Percentiles rank a stretch among this genome's conserved stretches.
These are phyloP conservation scores for Adelges cooleyi DNA, from an alignment of 1,140 invertebrate genomes.

Conservation along the genomic window DNA sequence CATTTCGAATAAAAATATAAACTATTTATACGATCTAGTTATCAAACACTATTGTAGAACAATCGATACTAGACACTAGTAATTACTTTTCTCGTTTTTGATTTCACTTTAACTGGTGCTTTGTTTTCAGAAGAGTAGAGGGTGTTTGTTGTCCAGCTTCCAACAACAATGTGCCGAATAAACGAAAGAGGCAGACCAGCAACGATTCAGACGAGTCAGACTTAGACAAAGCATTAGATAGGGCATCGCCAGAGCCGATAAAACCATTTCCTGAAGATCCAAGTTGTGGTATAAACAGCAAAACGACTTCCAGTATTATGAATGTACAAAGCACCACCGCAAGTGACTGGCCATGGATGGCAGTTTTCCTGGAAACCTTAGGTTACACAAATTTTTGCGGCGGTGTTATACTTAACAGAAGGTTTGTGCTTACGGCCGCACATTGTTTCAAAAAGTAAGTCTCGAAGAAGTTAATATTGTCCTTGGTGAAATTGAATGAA, in stretches of 20 bases:
- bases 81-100: no score
- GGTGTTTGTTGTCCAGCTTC: background rate
- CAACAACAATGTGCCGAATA: background rate
- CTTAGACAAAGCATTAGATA: background rate
- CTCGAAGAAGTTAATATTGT: no score
- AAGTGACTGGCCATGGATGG: constrained; percentile 75
- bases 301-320: constrained; percentile 64
- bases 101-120: no score
- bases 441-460: constrained; percentile 55
- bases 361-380: constrained; percentile 59
- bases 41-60: no score
- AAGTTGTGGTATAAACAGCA: constrained; percentile 53
- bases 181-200: background rate
- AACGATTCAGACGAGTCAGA: background rate
- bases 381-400: constrained; percentile 65
- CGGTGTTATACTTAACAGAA: constrained; percentile 57
- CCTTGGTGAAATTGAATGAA: no score
- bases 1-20: no score
- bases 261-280: constrained; percentile 7
- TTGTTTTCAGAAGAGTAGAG: no score
- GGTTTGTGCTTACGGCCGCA: constrained; percentile 67
- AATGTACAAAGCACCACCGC: constrained; percentile 54
- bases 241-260: background rate
- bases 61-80: no score
- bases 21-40: no score